Base-by-base conservation (phyloP, 2,797 vertebrate species). In the Geotrypetes seraphini region DNA sequence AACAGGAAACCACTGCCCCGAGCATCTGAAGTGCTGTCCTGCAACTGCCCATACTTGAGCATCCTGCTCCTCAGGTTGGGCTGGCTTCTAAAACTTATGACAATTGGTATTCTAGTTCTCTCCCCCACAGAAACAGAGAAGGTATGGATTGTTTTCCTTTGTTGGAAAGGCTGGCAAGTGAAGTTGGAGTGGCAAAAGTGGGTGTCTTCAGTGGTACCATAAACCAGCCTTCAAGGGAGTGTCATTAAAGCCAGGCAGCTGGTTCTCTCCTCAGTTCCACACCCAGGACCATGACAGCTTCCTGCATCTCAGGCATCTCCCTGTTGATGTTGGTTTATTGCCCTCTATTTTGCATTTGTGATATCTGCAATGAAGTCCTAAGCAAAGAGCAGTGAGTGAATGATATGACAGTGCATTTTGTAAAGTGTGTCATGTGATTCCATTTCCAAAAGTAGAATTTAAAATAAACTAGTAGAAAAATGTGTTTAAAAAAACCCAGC, bases 181-280 rank as follows among this genome's bases (percentile, higher is more conserved):
- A 4, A 1, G 21, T 12, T 9, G 12, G 21, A n/a, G n/a, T n/a
- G n/a, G n/a, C n/a, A n/a, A n/a, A n/a, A n/a, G n/a, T n/a, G n/a
- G n/a, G n/a, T n/a, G n/a, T n/a, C n/a, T n/a, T n/a, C n/a, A n/a
- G n/a, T n/a, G n/a, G n/a, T 13, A 28, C 35, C 29, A 15, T 23
- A 31, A 39, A 22, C 46, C 16, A 33, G 29, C 28, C 31, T 46
- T 29, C 18, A 24, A 4, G 40, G 51, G 44, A 39, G 12, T 16
- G 36, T 39, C 44, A 35, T 43, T 43, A 57, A 28, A 8, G 11
- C 22, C 8, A 10, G 1, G 14, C 57, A 53, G 55, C 50, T 43
- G 58, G 39, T 53, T 39, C 36, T 33, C 35, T 16, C 17, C 16
- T 41, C 13, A 9, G 33, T 37, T 57, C 55, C 36, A 50, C 46